These are phyloP conservation scores for Hyperoodon ampullatus DNA, from an alignment of 2,113 vertebrate species.

Conservation along the genomic window DNA sequence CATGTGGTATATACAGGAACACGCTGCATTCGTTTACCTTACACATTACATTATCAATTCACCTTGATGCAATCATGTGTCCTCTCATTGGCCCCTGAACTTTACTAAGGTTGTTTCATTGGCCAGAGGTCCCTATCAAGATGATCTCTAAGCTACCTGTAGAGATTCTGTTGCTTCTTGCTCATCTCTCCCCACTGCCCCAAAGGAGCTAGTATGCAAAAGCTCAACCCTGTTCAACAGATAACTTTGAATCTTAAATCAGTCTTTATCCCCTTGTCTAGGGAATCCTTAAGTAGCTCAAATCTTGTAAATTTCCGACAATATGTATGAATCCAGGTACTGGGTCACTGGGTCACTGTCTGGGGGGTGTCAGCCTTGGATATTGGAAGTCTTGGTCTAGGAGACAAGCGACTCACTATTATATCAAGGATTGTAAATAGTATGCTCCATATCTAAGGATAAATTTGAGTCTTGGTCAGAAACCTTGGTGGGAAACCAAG, in stretches of 20 bases:
- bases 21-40: background rate
- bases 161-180: background rate
- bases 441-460: background rate
- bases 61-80: background rate
- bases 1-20: background rate
- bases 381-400: background rate
- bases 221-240: background rate
- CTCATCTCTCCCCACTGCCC: background rate
- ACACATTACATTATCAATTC: background rate
- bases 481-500: background rate
- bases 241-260: background rate
- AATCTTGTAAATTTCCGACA: background rate
- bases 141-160: background rate
- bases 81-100: background rate
- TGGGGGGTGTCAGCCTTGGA: background rate
- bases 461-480: slow-evolving; percentile 22
- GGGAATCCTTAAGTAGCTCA: background rate
- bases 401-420: background rate
- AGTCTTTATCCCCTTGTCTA: background rate
- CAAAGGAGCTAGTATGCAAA: background rate
- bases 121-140: background rate
- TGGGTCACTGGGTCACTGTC: background rate
- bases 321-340: background rate
- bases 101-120: slow-evolving; percentile 16
- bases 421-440: background rate